phyloP scores from a whole-genome alignment of 2,888 invertebrate genomes.

The Eurytoma adleriae region DNA sequence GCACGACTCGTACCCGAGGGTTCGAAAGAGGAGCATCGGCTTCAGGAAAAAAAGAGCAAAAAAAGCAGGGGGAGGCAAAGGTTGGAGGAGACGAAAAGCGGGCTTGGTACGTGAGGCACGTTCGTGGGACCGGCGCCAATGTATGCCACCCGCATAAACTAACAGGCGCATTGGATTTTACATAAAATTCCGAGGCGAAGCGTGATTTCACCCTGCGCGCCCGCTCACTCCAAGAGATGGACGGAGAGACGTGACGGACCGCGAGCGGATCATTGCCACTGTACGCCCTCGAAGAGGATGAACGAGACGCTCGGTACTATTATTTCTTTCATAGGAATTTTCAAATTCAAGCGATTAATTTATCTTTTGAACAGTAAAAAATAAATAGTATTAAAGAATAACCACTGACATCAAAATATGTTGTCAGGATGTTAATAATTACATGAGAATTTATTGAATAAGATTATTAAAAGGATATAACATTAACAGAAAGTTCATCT shows the following conservation, averaged over 20 bases:
- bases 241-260: slow-evolving; percentile 71
- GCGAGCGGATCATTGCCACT: slow-evolving; percentile 48
- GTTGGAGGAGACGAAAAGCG: slow-evolving; percentile 59
- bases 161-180: slow-evolving; percentile 76
- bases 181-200: slow-evolving; percentile 74
- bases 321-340: background rate
- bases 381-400: too few relatives aligned
- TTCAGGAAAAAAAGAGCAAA: slow-evolving; percentile 59
- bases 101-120: slow-evolving; percentile 75
- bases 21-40: slow-evolving; percentile 24
- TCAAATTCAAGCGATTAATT: background rate
- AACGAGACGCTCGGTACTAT: background rate
- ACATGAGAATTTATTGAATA: too few relatives aligned
- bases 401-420: too few relatives aligned
- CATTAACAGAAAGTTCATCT: too few relatives aligned
- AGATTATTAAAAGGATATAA: too few relatives aligned
- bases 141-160: slow-evolving; percentile 76
- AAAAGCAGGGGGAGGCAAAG: slow-evolving; percentile 53
- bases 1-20: slow-evolving; percentile 19
- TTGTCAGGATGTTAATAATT: too few relatives aligned
- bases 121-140: slow-evolving; percentile 73
- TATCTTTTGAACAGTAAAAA: background rate
- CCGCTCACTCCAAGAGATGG: slow-evolving; percentile 62
- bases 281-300: background rate
- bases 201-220: slow-evolving; percentile 59